Percentiles rank a stretch among this genome's conserved stretches.
Evolutionary conservation across 1,140 invertebrate genomes (phyloP).

Genomic region (Aporrectodea caliginosa): DNA sequence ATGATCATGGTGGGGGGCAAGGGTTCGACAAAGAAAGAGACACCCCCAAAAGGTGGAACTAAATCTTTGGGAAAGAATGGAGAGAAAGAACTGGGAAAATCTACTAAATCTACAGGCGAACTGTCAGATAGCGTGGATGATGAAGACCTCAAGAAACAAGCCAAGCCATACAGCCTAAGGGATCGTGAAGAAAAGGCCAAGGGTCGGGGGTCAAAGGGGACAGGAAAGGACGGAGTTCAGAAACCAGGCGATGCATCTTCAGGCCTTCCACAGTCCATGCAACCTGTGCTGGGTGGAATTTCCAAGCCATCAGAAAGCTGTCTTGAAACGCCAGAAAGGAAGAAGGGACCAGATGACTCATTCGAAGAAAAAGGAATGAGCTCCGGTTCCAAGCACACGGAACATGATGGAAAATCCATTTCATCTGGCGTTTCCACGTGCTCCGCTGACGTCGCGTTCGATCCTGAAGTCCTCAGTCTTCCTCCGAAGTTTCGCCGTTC

Average conservation of each 20-base stretch:
- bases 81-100: not conserved
- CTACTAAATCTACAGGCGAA: not conserved
- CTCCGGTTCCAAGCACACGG: not conserved
- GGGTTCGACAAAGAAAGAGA: not conserved
- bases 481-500: slow-evolving; percentile 17
- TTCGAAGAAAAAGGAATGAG: not conserved
- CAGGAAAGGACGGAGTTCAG: not conserved
- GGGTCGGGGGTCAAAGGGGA: not conserved
- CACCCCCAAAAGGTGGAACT: not conserved
- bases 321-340: not conserved
- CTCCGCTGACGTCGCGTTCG: slow-evolving; percentile 10
- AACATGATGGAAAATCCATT: slow-evolving; percentile 15
- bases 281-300: too few relatives aligned
- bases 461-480: not conserved
- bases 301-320: not conserved
- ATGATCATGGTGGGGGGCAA: slow-evolving; percentile 7
- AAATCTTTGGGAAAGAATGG: not conserved
- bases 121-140: not conserved
- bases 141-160: not conserved
- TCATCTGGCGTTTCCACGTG: slow-evolving; percentile 12
- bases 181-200: not conserved
- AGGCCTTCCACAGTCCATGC: too few relatives aligned
- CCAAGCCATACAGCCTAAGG: not conserved
- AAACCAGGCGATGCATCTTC: not conserved
- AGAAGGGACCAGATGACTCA: not conserved